Base-by-base conservation (phyloP, 2,888 invertebrate species). In the Apodemia zela region DNA sequence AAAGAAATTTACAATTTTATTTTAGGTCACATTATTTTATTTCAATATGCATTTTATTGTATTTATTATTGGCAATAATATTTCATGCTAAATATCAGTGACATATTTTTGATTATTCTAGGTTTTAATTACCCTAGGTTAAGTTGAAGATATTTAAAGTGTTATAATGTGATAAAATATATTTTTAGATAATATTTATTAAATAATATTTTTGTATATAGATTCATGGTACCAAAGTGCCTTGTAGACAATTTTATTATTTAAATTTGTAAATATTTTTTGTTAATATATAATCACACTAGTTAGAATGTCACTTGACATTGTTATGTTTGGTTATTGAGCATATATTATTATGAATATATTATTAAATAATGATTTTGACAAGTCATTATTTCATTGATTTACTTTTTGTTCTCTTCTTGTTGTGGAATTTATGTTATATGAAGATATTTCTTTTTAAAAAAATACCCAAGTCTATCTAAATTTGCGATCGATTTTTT, bases 101-200 rank as follows among this genome's bases (percentile, higher is more conserved):
- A 33, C 33, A 49, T 57, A 57, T 57, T 25, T 42, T 57, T 29
- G 10, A 47, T 38, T 42, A 42, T 42, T 29, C 57, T 45, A 17
- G 42, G 10, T 45, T 57, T 17, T 21, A 33, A n/a, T 15, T 11
- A 42, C 15, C 21, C 51, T 29, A 38, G 18, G 11, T 29, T 35
- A 21, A n/a, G 54, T 51, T 51, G 35, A 21, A 62, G 78, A 77
- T 80, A 68, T 78, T 79, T 77, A 75, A 79, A 78, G 72, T 78
- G 73, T 78, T 71, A 74, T 29, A 76, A 77, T 87, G 87, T 88
- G 87, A 89, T 88, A 87, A 76, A 75, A 75, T 82, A 85, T 88
- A 87, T 87, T 87, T 87, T 87, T 86, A 84, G 84, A 87, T 69
- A 71, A 79, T 82, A 80, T 85, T 82, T 83, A 81, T 82, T 73